A percentile compares a stretch with the other conserved stretches of the same genome.
Evolutionary conservation across 2,888 invertebrate genomes (phyloP).

Genomic region (Loripinus fragilis): DNA sequence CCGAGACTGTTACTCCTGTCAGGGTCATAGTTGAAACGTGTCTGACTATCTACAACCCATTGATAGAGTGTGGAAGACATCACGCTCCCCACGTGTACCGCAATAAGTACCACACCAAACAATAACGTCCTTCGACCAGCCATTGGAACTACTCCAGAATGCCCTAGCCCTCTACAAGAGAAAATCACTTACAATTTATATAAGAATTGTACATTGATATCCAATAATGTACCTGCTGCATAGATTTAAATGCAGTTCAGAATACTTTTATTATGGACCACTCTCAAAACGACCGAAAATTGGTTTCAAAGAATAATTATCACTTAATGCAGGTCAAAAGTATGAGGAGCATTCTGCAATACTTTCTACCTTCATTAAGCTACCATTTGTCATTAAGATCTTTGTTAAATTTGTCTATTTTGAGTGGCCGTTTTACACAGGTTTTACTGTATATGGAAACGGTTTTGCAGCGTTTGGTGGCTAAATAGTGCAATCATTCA

Average conservation of each 20-base stretch:
- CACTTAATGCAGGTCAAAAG: too few relatives aligned
- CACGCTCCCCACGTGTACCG: not conserved
- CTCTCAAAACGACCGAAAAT: too few relatives aligned
- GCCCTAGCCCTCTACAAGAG: not conserved
- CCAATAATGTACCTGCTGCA: not conserved
- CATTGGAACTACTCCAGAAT: not conserved
- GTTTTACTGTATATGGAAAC: too few relatives aligned
- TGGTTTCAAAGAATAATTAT: too few relatives aligned
- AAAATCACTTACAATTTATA: not conserved
- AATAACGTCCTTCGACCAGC: not conserved
- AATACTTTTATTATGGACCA: too few relatives aligned
- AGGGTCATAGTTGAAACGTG: constrained; percentile 57
- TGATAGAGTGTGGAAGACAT: constrained; percentile 43
- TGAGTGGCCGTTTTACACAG: too few relatives aligned
- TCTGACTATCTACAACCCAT: constrained; percentile 55
- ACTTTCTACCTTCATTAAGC: too few relatives aligned
- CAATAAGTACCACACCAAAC: not conserved
- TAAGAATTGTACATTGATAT: not conserved
- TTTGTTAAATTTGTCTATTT: too few relatives aligned
- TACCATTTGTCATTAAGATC: too few relatives aligned
- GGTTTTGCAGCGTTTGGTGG: too few relatives aligned
- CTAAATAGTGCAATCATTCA: not conserved
- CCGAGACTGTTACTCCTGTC: constrained; percentile 45
- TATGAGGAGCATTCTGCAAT: too few relatives aligned
- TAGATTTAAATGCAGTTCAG: too few relatives aligned